These are phyloP conservation scores for Parthenolecanium corni DNA, from an alignment of 2,888 invertebrate genomes.

Conservation along the genomic window DNA sequence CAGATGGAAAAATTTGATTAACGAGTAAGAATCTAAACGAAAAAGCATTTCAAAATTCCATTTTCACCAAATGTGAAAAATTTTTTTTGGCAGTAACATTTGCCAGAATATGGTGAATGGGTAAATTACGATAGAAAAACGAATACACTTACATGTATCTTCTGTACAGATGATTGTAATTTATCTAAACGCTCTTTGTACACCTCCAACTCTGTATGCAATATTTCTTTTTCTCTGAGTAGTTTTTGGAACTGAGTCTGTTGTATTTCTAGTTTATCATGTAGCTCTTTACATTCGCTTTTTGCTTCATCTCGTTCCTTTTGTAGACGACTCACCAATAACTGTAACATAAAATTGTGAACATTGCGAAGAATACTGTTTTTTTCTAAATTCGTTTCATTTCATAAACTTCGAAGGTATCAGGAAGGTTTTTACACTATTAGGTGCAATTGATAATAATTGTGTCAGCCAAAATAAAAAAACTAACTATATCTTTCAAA, in stretches of 20 bases:
- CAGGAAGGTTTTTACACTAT: no score
- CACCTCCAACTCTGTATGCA: conserved; percentile 73
- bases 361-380: no score
- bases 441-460: no score
- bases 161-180: conserved; percentile 68
- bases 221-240: conserved; percentile 71
- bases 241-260: conserved; percentile 69
- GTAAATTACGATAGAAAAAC: neutral
- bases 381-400: neutral
- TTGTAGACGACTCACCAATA: conserved; percentile 63
- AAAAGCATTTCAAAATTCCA: no score
- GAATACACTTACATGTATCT: conserved; percentile 52
- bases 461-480: neutral
- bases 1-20: no score
- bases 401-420: no score
- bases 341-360: conserved; percentile 42
- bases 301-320: conserved; percentile 77
- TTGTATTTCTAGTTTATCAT: conserved; percentile 70
- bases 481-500: no score
- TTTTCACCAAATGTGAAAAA: no score
- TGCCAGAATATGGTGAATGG: neutral
- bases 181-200: conserved; percentile 82
- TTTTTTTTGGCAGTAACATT: neutral
- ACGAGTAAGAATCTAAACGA: neutral
- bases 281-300: conserved; percentile 66